Evolutionary conservation across 2,888 invertebrate species (phyloP), one percentile per base, ranked within the genome.

Genomic region (Zhuqinia jingwanae): DNA sequence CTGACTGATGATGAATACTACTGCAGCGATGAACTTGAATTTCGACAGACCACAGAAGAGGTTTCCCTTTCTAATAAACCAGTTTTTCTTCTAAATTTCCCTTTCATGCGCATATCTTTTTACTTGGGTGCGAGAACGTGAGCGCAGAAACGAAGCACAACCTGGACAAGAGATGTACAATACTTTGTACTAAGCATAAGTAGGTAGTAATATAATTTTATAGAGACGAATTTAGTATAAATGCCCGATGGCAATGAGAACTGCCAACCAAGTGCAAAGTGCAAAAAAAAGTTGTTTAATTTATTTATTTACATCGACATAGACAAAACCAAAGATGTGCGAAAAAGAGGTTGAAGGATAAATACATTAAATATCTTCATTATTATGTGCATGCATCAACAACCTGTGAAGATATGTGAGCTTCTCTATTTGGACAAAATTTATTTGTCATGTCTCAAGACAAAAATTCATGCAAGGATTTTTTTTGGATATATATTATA

Each of bases 231-330:
- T 63, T 36, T 73, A 27, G 36, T 15, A 36, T 63, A 22, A 50
- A 63, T 17, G 45, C 47, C 65, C 79, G 79, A 50, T 79, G 78
- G 79, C 79, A 65, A 79, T 79, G 79, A 65, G 50, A 79, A 8
- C n/a, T 58, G 77, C 42, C 47, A 78, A 50, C 1, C 53, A 53
- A 53, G 63, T 42, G 65, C 65, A 65, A 79, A 79, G 30, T 30
- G 60, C 50, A 65, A 79, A 77, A 77, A 58, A n/a, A n/a, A 76
- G 76, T 56, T 25, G 53, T 20, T 56, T 58, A 45, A n/a, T n/a
- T n/a, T n/a, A n/a, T n/a, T n/a, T n/a, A n/a, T n/a, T n/a, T n/a
- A n/a, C n/a, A n/a, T n/a, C n/a, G n/a, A n/a, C n/a, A n/a, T n/a
- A n/a, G n/a, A n/a, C n/a, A 36, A 36, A 36, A 36, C 36, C 17